Evolutionary conservation across 1,140 invertebrate species (phyloP), one percentile per base, ranked within the genome.

Genomic region (Yoshiicerus persimilis): DNA sequence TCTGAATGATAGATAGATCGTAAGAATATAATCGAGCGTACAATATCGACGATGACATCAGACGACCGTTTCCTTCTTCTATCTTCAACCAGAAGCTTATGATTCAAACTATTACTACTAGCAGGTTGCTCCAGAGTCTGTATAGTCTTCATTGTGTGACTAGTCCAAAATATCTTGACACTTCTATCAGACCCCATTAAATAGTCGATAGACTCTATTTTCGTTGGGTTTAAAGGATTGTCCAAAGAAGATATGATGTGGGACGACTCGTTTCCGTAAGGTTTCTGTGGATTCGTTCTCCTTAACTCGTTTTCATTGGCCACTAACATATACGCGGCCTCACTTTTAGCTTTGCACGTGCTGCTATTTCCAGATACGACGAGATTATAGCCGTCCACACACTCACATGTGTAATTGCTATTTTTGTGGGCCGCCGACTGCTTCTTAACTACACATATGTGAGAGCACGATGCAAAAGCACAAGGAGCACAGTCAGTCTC

Each of bases 381-480:
- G 2, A 80, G 32, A 38, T 6, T 34, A 11, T 80, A 80, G 20
- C 75, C 75, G 1, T 80, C 75, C 4, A 38, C 84, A 88, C 89
- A 97, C 90, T 94, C 93, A 92, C 96, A 97, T 16, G 94, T 94
- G 91, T 91, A 92, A 93, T 94, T 89, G 90, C 92, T 41, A 10
- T 36, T 23, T 38, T 66, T 80, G 41, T 25, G 34, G 23, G 32
- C n/a, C 36, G 56, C 36, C 86, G 87, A 80, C 9, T 56, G 62
- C 86, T 92, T 96, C 91, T 95, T 95, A 80, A 94, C 94, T 34
- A 95, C 92, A 91, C 96, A 97, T 11, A 95, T 93, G 91, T 97
- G 96, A 38, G 96, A 95, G 91, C 96, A 97, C 39, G 94, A 92
- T 27, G 94, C 94, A 93, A 96, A 96, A 87, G 93, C 92, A 92